These are phyloP conservation scores for Choreutis nemorana DNA, from an alignment of 2,888 invertebrate species.

Conservation along the genomic window DNA sequence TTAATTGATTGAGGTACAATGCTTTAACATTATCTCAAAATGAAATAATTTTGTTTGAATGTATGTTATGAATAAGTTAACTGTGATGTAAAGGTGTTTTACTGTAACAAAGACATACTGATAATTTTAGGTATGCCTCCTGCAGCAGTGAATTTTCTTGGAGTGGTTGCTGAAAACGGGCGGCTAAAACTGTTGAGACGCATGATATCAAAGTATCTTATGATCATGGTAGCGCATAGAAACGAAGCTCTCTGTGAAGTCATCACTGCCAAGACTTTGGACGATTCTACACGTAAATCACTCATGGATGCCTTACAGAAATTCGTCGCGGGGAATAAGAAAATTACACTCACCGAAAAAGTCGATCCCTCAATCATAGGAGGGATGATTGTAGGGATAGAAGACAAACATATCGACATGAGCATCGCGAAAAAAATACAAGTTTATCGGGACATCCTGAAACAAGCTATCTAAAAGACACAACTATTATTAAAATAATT, in stretches of 20 bases:
- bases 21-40: too few species aligned
- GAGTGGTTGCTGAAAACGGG: slow-evolving; percentile 43
- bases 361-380: slow-evolving; percentile 38
- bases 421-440: slow-evolving; percentile 37
- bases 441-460: slow-evolving; percentile 38
- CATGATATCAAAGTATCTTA: slow-evolving; percentile 35
- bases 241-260: slow-evolving; percentile 47
- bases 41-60: background rate
- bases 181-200: slow-evolving; percentile 33
- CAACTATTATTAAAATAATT: too few species aligned
- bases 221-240: slow-evolving; percentile 45
- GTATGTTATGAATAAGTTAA: background rate
- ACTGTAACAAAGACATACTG: background rate
- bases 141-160: slow-evolving; percentile 34
- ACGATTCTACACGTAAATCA: slow-evolving; percentile 19
- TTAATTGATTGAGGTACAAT: background rate
- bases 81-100: background rate
- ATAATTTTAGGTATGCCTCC: slow-evolving; percentile 29
- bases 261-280: slow-evolving; percentile 42
- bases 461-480: slow-evolving; percentile 21
- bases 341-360: slow-evolving; percentile 38
- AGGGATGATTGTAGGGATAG: slow-evolving; percentile 44
- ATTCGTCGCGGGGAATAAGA: slow-evolving; percentile 32
- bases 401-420: slow-evolving; percentile 48
- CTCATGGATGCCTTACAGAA: slow-evolving; percentile 32